phyloP scores from a whole-genome alignment of 2,797 vertebrate species.

The Leptodactylus fallax region DNA sequence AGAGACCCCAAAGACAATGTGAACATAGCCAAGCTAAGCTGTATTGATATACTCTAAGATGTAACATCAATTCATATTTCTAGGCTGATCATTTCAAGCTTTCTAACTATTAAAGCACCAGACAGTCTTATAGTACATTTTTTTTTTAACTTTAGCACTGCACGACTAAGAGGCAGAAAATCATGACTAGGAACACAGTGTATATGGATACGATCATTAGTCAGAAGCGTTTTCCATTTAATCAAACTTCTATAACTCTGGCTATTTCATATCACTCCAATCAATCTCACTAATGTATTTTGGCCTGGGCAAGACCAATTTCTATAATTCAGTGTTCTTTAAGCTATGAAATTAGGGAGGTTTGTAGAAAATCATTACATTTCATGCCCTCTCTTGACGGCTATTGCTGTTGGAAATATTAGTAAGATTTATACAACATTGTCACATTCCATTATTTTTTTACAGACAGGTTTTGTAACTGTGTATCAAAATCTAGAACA shows the following conservation, averaged over 20 bases:
- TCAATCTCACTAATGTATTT: constrained; percentile 20
- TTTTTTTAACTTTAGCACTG: not conserved
- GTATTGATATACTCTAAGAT: not conserved
- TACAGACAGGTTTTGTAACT: not conserved
- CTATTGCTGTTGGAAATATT: not conserved
- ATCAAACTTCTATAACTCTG: constrained; percentile 25
- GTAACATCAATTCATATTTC: not conserved
- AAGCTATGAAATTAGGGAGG: constrained; percentile 8
- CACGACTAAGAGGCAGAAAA: not conserved
- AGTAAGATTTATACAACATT: not conserved
- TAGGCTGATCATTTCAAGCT: not conserved
- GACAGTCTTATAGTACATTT: not conserved
- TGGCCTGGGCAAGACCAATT: not conserved
- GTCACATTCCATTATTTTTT: constrained; percentile 1
- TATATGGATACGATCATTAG: not conserved
- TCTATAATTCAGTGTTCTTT: constrained; percentile 28
- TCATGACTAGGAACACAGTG: not conserved
- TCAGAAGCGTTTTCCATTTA: constrained; percentile 23
- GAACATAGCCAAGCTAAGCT: not conserved
- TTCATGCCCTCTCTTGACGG: not conserved
- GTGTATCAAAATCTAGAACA: not conserved
- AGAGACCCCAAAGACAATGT: not conserved
- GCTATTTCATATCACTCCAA: not conserved
- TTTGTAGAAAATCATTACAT: constrained; percentile 16
- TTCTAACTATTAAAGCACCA: not conserved